Conservation (phyloP, 2,888 invertebrate genomes). For the Drosophila paranaensis region DNA sequence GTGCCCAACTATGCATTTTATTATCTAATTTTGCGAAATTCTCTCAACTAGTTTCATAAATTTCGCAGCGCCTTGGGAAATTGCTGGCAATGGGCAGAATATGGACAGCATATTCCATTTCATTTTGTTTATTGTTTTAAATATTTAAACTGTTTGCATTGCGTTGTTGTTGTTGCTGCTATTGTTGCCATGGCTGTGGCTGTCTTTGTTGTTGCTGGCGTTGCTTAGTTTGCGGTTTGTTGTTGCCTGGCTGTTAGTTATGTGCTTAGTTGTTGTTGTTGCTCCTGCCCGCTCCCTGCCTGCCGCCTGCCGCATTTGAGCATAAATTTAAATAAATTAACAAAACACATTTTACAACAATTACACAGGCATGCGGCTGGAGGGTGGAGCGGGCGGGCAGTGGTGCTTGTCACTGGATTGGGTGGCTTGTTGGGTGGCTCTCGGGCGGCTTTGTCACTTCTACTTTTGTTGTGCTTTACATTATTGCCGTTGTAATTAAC, state of each 20-base stretch:
- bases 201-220: conserved; percentile 23
- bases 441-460: conserved; percentile 44
- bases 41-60: conserved; percentile 33
- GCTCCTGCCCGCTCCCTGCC: background rate
- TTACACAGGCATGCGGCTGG: conserved; percentile 51
- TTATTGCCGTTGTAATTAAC: conserved; percentile 71
- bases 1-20: conserved; percentile 5
- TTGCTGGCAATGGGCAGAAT: conserved; percentile 2
- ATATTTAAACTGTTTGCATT: conserved; percentile 60
- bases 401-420: background rate
- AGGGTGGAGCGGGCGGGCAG: background rate
- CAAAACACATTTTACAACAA: conserved; percentile 73
- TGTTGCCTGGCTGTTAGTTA: conserved; percentile 49
- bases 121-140: conserved; percentile 67
- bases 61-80: conserved; percentile 27
- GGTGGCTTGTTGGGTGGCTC: background rate
- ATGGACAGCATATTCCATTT: conserved; percentile 57
- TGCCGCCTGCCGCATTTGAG: conserved; percentile 49
- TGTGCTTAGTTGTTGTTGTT: conserved; percentile 29
- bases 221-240: conserved; percentile 54
- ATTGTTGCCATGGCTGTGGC: conserved; percentile 7
- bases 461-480: conserved; percentile 55
- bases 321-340: conserved; percentile 80
- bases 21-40: conserved; percentile 21
- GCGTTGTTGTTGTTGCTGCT: conserved; percentile 11